Base-by-base conservation (phyloP, 2,888 invertebrate species). In the Platerodrilus igneus region DNA sequence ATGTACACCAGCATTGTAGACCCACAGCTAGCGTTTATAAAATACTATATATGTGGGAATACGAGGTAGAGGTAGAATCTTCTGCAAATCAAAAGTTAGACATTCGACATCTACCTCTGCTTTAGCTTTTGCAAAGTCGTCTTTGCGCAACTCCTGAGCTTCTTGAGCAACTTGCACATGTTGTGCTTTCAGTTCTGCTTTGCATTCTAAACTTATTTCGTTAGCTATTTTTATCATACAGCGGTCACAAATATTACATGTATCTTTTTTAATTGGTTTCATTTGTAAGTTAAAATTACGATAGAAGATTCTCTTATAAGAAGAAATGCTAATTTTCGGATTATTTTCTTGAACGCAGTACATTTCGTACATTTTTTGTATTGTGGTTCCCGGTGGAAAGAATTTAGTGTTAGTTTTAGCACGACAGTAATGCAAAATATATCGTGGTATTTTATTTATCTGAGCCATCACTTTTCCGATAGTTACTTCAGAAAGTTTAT, bases 11-110 rank as follows among this genome's bases (percentile, higher is more conserved):
- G 20, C 32, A 34, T 55, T 57, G 28, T 56, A 58, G 3, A 55
- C 23, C 48, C 56, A 56, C n/a, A 59, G 39, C 29, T 54, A 56
- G n/a, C 58, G 22, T 37, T 57, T 57, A 34, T 58, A 57, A 34
- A 45, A 55, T 6, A 55, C 37, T 7, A 55, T 41, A 26, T 46
- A 50, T 14, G 51, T 53, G 5, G 53, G 51, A 13, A 58, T 54
- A 3, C 46, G 14, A 15, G 54, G 52, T 9, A 54, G 37, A 17
- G 50, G 49, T 16, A 57, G 37, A 3, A 52, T 54, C 47, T 57
- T 54, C 29, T 56, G 29, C 20, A 57, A 29, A 48, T 59, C 50
- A 37, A 51, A 55, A 3, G 45, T 41, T 6, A 51, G 19, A 11
- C 36, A 36, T 35, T 48, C 43, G 15, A 29, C 11, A 10, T 37